Conservation (phyloP, 2,797 vertebrate genomes). For the Hephaestus fuliginosus region DNA sequence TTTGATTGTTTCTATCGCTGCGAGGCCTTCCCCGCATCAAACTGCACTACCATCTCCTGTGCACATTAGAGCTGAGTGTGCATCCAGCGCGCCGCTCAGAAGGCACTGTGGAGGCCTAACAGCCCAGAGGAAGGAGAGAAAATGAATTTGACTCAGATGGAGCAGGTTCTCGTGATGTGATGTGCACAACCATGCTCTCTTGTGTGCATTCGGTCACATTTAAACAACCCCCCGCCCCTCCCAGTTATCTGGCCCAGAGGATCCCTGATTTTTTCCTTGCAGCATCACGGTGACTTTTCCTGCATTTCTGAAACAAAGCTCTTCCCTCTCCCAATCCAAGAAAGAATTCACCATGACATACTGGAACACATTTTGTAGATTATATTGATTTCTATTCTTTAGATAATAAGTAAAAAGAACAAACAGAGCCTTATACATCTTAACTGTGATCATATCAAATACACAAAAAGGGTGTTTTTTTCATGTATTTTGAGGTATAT, state of each 20-base stretch:
- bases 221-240: slow-evolving; percentile 4
- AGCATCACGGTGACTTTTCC: slow-evolving; percentile 43
- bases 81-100: slow-evolving; percentile 36
- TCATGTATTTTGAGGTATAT: background rate
- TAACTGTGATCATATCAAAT: background rate
- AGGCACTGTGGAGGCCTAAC: slow-evolving; percentile 16
- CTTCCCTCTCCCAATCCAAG: background rate
- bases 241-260: slow-evolving; percentile 34
- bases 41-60: slow-evolving; percentile 28
- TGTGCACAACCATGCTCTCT: slow-evolving; percentile 23
- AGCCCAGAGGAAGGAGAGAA: slow-evolving; percentile 50
- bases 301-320: slow-evolving; percentile 44
- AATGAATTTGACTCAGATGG: slow-evolving; percentile 53
- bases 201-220: slow-evolving; percentile 48
- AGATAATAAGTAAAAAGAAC: background rate
- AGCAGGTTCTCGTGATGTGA: slow-evolving; percentile 41
- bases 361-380: background rate
- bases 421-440: background rate
- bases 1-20: slow-evolving; percentile 47
- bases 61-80: slow-evolving; percentile 44
- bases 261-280: slow-evolving; percentile 41
- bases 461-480: background rate
- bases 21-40: slow-evolving; percentile 31
- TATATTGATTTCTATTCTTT: background rate
- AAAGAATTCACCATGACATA: background rate